These are phyloP conservation scores for Epiblema foenella DNA, from an alignment of 2,888 invertebrate genomes.

Conservation along the genomic window DNA sequence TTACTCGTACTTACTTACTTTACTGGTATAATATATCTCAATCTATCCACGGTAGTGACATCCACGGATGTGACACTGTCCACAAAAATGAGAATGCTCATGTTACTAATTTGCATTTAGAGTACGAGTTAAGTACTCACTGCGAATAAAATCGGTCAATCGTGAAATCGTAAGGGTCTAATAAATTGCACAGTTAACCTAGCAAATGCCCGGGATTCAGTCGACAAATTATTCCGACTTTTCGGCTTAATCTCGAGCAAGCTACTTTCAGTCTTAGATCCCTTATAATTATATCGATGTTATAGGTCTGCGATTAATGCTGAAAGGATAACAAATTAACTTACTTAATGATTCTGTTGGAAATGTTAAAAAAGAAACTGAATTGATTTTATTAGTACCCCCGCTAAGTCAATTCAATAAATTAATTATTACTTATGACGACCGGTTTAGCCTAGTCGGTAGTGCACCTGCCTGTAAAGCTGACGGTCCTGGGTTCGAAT, in stretches of 20 bases:
- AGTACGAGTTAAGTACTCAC: background rate
- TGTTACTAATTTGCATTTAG: constrained; percentile 11
- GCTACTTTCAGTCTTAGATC: constrained; percentile 39
- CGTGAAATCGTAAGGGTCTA: constrained; percentile 23
- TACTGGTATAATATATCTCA: too few species aligned
- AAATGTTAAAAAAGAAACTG: background rate
- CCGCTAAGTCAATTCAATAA: too few species aligned
- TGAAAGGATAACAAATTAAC: background rate
- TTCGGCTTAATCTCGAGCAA: constrained; percentile 44
- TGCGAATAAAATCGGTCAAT: constrained; percentile 19
- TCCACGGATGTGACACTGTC: too few species aligned
- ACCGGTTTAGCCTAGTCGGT: too few species aligned
- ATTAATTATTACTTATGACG: too few species aligned
- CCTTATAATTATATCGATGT: constrained; percentile 38
- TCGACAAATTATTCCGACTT: constrained; percentile 45
- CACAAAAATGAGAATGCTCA: too few species aligned
- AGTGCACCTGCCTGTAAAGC: too few species aligned
- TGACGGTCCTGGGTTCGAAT: too few species aligned
- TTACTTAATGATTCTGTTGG: background rate
- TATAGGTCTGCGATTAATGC: background rate
- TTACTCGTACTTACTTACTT: too few species aligned
- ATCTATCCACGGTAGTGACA: too few species aligned
- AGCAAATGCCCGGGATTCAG: constrained; percentile 45
- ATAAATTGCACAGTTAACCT: constrained; percentile 45
- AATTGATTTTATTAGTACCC: too few species aligned